Evolutionary conservation across 2,113 vertebrate genomes (phyloP).

Genomic region (Psittacula cyanocephala): DNA sequence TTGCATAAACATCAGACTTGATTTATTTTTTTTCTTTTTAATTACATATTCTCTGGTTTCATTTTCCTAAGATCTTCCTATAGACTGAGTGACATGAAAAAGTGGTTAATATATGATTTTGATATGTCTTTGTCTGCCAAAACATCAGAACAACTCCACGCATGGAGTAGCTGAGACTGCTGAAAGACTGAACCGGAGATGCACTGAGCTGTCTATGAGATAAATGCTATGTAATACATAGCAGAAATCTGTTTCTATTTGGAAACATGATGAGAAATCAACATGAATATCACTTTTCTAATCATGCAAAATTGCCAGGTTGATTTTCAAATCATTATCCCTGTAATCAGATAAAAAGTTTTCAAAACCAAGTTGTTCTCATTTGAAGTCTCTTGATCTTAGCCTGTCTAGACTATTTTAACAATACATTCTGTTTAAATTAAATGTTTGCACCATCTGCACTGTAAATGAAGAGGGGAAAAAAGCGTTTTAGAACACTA

Average conservation of each 20-base stretch:
- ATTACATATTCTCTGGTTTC: background rate
- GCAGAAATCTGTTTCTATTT: conserved; percentile 25
- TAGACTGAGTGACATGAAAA: background rate
- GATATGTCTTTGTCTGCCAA: background rate
- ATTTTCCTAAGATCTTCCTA: background rate
- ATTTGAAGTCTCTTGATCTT: conserved; percentile 7
- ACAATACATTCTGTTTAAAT: background rate
- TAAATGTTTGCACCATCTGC: background rate
- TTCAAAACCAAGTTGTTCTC: background rate
- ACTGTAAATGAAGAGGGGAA: background rate
- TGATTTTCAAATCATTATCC: conserved; percentile 28
- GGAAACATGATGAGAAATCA: conserved; percentile 36
- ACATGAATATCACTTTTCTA: conserved; percentile 29
- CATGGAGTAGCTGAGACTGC: background rate
- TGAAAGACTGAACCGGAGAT: background rate
- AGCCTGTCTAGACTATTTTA: background rate
- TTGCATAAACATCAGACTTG: background rate
- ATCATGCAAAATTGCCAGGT: conserved; percentile 35
- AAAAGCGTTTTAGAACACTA: background rate
- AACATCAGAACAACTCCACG: background rate
- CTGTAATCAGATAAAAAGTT: conserved; percentile 36
- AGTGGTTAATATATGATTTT: background rate
- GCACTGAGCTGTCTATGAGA: background rate
- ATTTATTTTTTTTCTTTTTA: background rate
- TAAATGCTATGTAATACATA: background rate